Evolutionary conservation across 2,888 invertebrate genomes (phyloP), one percentile per base, ranked within the genome.

Genomic region (Holacanthella duospinosa): DNA sequence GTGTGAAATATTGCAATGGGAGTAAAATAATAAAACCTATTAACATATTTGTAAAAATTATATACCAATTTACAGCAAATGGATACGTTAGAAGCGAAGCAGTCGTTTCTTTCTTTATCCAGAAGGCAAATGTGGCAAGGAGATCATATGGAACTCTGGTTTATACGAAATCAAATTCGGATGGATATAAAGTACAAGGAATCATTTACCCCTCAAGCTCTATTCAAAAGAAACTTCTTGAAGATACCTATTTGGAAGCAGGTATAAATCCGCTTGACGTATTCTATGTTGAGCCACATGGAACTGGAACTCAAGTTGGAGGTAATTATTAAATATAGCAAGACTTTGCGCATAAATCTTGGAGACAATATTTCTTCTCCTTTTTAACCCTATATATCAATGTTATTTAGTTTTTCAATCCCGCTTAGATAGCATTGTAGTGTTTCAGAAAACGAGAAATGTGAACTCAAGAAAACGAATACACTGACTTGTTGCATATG

Each of bases 321-420:
- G 94, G 97, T 12, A 97, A 97, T 80, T 95, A 95, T 0, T 91
- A 95, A 77, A 97, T n/a, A n/a, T n/a, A n/a, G n/a, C n/a, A n/a
- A n/a, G n/a, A n/a, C n/a, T n/a, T n/a, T n/a, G n/a, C n/a, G n/a
- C n/a, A n/a, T n/a, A n/a, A n/a, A n/a, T n/a, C n/a, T n/a, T n/a
- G n/a, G n/a, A n/a, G n/a, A n/a, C n/a, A n/a, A n/a, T n/a, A n/a
- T n/a, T n/a, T n/a, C n/a, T n/a, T n/a, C n/a, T n/a, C n/a, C n/a
- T n/a, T n/a, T n/a, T n/a, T n/a, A n/a, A n/a, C n/a, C n/a, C n/a
- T n/a, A n/a, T n/a, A n/a, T n/a, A n/a, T n/a, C n/a, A n/a, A n/a
- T n/a, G n/a, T n/a, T n/a, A n/a, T n/a, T n/a, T n/a, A n/a, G n/a
- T n/a, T n/a, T n/a, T n/a, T n/a, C n/a, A n/a, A n/a, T n/a, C n/a